These are phyloP conservation scores for Cheilosia vulpina DNA, from an alignment of 2,888 invertebrate species.

Conservation along the genomic window DNA sequence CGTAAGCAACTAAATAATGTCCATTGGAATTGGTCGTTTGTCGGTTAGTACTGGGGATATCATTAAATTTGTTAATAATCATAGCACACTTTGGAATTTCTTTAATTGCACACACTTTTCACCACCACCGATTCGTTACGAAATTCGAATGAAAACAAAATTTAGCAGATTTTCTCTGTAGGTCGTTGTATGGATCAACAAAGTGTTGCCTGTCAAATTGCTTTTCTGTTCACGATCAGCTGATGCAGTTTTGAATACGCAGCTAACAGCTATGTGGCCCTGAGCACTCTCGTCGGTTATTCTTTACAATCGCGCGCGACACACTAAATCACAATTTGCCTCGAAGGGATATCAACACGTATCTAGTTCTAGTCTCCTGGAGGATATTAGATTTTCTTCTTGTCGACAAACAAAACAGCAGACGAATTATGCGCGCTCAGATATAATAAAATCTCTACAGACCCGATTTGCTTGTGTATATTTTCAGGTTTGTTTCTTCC, in stretches of 20 bases:
- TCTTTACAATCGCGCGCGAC: no score
- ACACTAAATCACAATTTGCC: no score
- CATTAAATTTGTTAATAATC: constrained; percentile 62
- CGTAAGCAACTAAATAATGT: constrained; percentile 33
- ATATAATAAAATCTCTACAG: constrained; percentile 63
- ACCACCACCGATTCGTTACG: constrained; percentile 16
- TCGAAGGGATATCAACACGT: constrained; percentile 3
- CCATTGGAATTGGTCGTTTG: constrained; percentile 31
- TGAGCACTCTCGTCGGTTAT: no score
- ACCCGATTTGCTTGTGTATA: constrained; percentile 47
- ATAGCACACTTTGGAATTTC: constrained; percentile 58
- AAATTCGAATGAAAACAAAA: constrained; percentile 17
- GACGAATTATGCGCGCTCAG: constrained; percentile 61
- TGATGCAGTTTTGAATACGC: constrained; percentile 12
- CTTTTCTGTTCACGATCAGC: constrained; percentile 27
- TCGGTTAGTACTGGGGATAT: constrained; percentile 37
- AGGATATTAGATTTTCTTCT: constrained; percentile 32
- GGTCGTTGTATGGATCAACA: constrained; percentile 61
- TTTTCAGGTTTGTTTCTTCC: constrained; percentile 25
- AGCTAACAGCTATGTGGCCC: no score
- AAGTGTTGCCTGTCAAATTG: constrained; percentile 26
- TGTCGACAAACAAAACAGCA: constrained; percentile 21
- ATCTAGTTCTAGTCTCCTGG: neutral
- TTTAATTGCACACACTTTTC: constrained; percentile 27
- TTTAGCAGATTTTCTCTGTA: constrained; percentile 45